These are phyloP conservation scores for Nemapogon koenigi DNA, from an alignment of 2,888 invertebrate genomes.

Conservation along the genomic window DNA sequence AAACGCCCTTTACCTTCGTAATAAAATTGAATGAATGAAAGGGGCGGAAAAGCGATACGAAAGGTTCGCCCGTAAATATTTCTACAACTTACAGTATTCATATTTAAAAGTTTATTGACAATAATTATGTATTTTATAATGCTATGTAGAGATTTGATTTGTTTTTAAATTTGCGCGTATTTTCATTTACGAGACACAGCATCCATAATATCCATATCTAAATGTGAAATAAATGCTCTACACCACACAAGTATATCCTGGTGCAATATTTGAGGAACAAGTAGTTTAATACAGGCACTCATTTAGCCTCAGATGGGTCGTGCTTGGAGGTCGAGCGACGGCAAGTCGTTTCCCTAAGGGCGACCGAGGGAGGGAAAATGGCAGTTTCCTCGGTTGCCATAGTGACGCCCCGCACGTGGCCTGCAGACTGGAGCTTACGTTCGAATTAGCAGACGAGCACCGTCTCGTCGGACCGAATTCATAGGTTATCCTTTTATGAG, in stretches of 20 bases:
- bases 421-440: conserved; percentile 30
- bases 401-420: conserved; percentile 52
- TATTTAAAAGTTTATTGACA: no score
- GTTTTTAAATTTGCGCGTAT: no score
- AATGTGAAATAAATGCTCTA: no score
- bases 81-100: no score
- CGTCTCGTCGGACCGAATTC: conserved; percentile 19
- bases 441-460: conserved; percentile 33
- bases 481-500: conserved; percentile 31
- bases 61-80: no score
- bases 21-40: background rate
- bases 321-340: conserved; percentile 4
- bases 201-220: no score
- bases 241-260: no score
- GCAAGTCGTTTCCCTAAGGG: conserved; percentile 9
- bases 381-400: conserved; percentile 55
- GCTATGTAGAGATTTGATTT: no score
- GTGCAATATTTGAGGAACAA: no score
- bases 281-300: no score
- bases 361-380: conserved; percentile 37
- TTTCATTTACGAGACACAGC: no score
- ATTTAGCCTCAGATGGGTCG: conserved; percentile 5
- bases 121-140: no score
- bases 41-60: conserved; percentile 2
- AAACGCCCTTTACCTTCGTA: conserved; percentile 2